Conservation (phyloP, 2,113 vertebrate genomes). For the Apteryx mantelli region DNA sequence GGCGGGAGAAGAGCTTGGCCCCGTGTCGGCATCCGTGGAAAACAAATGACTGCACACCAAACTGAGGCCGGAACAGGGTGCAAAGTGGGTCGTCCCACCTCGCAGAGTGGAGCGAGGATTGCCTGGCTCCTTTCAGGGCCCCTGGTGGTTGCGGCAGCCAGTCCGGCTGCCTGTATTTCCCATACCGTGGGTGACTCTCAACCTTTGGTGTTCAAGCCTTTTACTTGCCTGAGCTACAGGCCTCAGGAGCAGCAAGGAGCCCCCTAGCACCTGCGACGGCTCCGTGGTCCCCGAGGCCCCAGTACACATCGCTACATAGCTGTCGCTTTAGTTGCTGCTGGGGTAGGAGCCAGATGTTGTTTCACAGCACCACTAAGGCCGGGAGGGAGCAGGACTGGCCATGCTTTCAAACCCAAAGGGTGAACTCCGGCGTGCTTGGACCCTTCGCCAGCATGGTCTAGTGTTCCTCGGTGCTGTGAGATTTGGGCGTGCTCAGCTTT, state of each 20-base stretch:
- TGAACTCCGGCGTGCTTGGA: no score
- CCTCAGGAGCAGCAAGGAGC: not conserved
- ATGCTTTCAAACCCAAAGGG: no score
- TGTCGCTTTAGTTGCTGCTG: no score
- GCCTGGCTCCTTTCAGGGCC: rapidly evolving
- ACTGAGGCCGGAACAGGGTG: not conserved
- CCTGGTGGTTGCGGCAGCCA: rapidly evolving
- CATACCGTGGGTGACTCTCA: not conserved
- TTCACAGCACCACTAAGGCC: not conserved
- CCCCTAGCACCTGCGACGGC: not conserved
- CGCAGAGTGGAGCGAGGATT: not conserved
- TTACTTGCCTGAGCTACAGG: not conserved
- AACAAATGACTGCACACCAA: not conserved
- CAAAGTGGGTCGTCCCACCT: not conserved
- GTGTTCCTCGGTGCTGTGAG: not conserved
- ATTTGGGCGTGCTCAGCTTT: rapidly evolving
- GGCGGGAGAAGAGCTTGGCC: not conserved
- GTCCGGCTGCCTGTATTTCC: not conserved
- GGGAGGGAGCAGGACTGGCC: no score
- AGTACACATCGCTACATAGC: rapidly evolving
- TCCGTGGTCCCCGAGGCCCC: rapidly evolving
- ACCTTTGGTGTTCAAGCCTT: not conserved
- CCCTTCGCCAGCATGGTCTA: no score
- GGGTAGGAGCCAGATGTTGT: not conserved
- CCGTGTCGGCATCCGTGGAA: not conserved